Evolutionary conservation across 64 coral and sea anemone genomes (phyloP), one percentile per base, ranked within the genome.

Genomic region (Pocillopora damicornis): DNA sequence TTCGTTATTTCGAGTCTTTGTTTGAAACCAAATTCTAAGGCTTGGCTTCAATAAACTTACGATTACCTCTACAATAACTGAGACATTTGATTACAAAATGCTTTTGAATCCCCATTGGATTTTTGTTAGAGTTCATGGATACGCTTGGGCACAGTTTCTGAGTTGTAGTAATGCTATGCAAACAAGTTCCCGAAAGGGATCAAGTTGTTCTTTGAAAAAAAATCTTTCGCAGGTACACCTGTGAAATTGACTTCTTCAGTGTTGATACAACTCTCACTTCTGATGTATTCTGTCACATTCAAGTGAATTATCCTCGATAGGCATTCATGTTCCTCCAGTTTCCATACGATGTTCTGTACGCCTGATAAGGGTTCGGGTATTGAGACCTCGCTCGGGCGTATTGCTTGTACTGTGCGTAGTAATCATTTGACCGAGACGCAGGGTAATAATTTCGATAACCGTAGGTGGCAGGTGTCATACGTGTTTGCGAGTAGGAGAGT

Each of bases 401-500:
- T 58, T 72, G 81, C 64, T n/a, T 85, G 81, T 85, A 85, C 37
- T 58, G 37, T 22, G 45, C 71, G n/a, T 85, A 69, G 35, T 83
- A 83, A 12, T 85, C 71, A 72, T 85, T 73, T 67, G 64, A 22
- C 37, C 14, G 63, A 11, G 81, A 63, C 26, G 81, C 63, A 23
- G 81, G 81, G 37, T 85, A 85, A 58, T 85, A 85, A 82, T 66
- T 66, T 7, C 20, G 64, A 38, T 85, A 85, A 71, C 81, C 56
- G 15, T 57, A 42, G 11, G 63, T 38, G 18, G 37, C 63, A 11
- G 80, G 30, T 72, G 64, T 9, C 34, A 85, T n/a, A 42, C 35
- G 64, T 57, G 81, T 63, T 11, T 38, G 17, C 8, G 81, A 72
- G 81, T 72, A 85, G 7, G 63, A 71, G 2, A 85, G 64, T 25